Conservation (phyloP, 2,113 vertebrate species). For the Eidolon helvum region DNA sequence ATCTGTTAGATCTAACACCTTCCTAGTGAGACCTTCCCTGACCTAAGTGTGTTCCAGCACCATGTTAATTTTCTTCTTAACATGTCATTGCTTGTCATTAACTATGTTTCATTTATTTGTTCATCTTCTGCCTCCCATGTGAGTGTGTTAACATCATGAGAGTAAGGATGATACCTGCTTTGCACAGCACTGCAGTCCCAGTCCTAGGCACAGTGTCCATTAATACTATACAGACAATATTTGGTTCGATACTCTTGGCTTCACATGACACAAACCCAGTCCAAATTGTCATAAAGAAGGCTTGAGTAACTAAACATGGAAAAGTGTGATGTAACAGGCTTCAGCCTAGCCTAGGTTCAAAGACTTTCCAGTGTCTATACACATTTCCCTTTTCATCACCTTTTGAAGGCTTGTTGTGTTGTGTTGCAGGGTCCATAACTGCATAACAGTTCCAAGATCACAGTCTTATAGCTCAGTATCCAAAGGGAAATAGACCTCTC, state of each 20-base stretch:
- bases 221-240: neutral
- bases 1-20: neutral
- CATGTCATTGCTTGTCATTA: neutral
- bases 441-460: neutral
- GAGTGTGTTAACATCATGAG: neutral
- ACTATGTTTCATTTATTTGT: neutral
- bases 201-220: rapidly evolving
- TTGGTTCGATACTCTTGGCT: neutral
- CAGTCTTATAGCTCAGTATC: neutral
- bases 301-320: neutral
- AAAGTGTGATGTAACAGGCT: rapidly evolving
- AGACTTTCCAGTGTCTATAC: neutral
- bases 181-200: rapidly evolving
- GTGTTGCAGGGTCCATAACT: neutral
- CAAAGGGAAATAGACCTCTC: neutral
- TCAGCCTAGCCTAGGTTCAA: neutral
- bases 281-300: neutral
- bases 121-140: neutral
- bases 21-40: neutral
- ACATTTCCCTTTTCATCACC: neutral
- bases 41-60: neutral
- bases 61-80: neutral
- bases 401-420: neutral
- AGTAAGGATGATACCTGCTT: neutral
- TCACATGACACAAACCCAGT: neutral